Evolutionary conservation across 2,113 vertebrate species (phyloP), one percentile per base, ranked within the genome.

Genomic region (Crotophaga sulcirostris): DNA sequence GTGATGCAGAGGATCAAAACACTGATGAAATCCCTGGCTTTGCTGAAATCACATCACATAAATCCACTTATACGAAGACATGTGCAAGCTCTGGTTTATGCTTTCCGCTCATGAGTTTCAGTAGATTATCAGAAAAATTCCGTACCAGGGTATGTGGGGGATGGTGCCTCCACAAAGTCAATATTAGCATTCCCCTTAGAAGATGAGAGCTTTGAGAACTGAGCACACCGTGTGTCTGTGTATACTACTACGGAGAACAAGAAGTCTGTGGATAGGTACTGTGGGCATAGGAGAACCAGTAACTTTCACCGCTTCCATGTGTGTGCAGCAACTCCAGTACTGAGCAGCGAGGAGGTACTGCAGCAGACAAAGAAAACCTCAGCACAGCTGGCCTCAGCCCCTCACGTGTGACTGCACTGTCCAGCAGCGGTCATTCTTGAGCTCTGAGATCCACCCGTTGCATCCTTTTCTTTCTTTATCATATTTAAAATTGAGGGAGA

Each of bases 161-260:
- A 59, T 64, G 82, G 75, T 88, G 59, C 90, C 92, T 69, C 83
- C 93, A 87, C 83, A 80, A 90, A 93, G 97, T 94, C 90, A 92
- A 28, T 81, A 87, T 79, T 94, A 97, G 69, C 78, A 54, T 90
- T 97, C 90, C 93, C 90, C 96, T 97, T 97, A 73, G 94, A 97
- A 96, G 95, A 96, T 90, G 96, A 96, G 93, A 97, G 84, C 82
- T 94, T 67, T 69, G 63, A 76, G 85, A 96, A 36, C 73, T 74
- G 75, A 92, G 72, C 84, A 92, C 10, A 59, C 40, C 58, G 62
- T 89, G 58, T 97, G 87, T 86, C 96, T 85, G 93, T 89, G 78
- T 44, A 54, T 82, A 31, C 58, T 86, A 67, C 91, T 93, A 70
- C 56, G 67, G 74, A 78, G 84, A 89, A 95, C 1, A 13, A 94